phyloP scores from a whole-genome alignment of 2,113 vertebrate genomes.

The Dicaeum eximium region DNA sequence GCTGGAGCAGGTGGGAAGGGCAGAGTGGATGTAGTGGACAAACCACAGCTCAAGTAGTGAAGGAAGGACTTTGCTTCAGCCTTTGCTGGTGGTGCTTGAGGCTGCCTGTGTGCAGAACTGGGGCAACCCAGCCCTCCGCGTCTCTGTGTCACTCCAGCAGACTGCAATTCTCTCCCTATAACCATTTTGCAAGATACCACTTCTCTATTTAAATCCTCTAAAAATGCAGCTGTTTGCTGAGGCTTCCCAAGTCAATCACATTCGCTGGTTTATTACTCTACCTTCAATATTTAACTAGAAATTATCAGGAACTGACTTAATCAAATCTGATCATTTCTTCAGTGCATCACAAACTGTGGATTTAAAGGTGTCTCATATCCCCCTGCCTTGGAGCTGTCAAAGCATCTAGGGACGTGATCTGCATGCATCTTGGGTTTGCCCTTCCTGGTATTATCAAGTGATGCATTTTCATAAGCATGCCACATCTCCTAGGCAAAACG shows the following conservation, averaged over 20 bases:
- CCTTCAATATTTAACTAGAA: neutral
- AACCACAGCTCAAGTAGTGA: neutral
- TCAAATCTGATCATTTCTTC: neutral
- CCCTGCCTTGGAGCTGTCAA: neutral
- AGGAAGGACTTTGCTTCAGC: neutral
- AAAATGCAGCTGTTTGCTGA: neutral
- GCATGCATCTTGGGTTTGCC: neutral
- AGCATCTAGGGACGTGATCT: neutral
- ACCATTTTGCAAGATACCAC: neutral
- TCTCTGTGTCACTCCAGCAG: neutral
- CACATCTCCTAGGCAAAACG: neutral
- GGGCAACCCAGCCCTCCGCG: fast-evolving
- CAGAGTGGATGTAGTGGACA: fast-evolving
- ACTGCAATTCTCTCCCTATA: neutral
- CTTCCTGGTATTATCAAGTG: neutral
- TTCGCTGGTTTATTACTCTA: neutral
- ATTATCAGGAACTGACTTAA: neutral
- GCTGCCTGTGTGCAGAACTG: neutral
- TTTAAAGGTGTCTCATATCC: neutral
- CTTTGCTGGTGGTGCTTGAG: neutral
- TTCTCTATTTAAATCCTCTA: neutral
- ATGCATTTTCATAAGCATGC: neutral
- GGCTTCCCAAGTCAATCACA: neutral
- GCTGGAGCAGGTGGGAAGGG: neutral
- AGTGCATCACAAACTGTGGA: neutral